Evolutionary conservation across 1,140 invertebrate genomes (phyloP).

Genomic region (Drosophila kanapiae): DNA sequence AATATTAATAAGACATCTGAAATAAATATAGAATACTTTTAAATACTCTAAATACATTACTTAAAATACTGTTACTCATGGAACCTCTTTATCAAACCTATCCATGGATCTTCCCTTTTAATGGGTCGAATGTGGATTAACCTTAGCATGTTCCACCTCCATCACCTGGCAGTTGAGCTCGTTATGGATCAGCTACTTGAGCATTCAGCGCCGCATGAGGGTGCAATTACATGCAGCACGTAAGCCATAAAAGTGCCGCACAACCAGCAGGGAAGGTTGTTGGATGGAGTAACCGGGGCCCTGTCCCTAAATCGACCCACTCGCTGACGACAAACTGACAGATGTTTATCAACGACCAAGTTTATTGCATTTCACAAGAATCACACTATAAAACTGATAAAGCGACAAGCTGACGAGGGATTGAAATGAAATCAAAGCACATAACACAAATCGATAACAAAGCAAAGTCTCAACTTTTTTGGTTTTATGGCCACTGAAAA

Average conservation of each 20-base stretch:
- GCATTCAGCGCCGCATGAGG: constrained; percentile 52
- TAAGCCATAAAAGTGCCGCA: constrained; percentile 58
- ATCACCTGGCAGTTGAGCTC: constrained; percentile 38
- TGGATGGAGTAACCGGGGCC: not conserved
- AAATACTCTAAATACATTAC: no score
- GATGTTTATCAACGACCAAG: constrained; percentile 73
- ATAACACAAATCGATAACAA: constrained; percentile 31
- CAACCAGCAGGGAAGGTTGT: not conserved
- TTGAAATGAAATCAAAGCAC: constrained; percentile 41
- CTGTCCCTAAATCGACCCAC: constrained; percentile 20
- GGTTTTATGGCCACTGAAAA: constrained; percentile 43
- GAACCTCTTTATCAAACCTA: constrained; percentile 10
- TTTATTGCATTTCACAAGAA: constrained; percentile 77
- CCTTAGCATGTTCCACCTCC: not conserved
- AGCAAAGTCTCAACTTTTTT: constrained; percentile 2
- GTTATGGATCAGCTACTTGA: constrained; percentile 55
- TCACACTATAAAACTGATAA: constrained; percentile 77
- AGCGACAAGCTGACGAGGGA: constrained; percentile 25
- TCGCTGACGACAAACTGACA: constrained; percentile 48
- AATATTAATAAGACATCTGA: no score
- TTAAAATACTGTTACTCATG: no score
- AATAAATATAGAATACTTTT: no score
- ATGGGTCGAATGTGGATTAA: constrained; percentile 29
- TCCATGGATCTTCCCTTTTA: constrained; percentile 11
- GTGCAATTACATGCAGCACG: constrained; percentile 71